Evolutionary conservation across 2,797 vertebrate genomes (phyloP), one percentile per base, ranked within the genome.

Genomic region (Poecilia picta): DNA sequence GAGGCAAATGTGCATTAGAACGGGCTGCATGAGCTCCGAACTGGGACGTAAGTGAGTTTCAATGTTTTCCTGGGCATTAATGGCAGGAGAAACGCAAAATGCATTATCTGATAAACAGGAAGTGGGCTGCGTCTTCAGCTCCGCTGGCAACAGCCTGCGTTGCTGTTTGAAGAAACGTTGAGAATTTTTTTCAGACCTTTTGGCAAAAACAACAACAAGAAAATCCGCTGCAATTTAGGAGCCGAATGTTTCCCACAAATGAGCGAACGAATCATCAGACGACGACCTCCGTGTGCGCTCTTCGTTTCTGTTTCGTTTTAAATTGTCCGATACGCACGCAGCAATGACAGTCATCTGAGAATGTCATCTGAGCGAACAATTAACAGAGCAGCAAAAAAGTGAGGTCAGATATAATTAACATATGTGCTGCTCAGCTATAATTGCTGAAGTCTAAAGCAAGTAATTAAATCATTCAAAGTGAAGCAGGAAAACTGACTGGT

Each of bases 331-430:
- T 83, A 89, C 82, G 86, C 88, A 86, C 72, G 85, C 84, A n/a
- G 86, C 92, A 85, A 86, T 89, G 90, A 89, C 88, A 89, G 88
- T 88, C 88, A 83, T 89, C 89, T 73, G 57, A 1, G 91, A 90
- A 91, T 92, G 89, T 91, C 87, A 90, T 89, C 90, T 47, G 11
- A 82, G 87, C 47, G 88, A 90, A 93, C 92, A 93, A 94, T 93
- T 93, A 93, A 90, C 90, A 89, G 88, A 91, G 91, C 90, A 87
- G 91, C 91, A 87, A 83, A 90, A 91, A 86, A 78, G 91, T 85
- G 89, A 91, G 94, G 94, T 95, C 93, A 93, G 91, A 91, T 90
- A 89, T 93, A 94, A 94, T 93, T 92, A 94, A 93, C 93, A 93
- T 92, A 93, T 92, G 91, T 88, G 89, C 91, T 81, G 91, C 87